Percentiles rank a stretch among this genome's conserved stretches.
Conservation (phyloP, 2,888 invertebrate genomes). For the Yponomeuta malinellus region DNA sequence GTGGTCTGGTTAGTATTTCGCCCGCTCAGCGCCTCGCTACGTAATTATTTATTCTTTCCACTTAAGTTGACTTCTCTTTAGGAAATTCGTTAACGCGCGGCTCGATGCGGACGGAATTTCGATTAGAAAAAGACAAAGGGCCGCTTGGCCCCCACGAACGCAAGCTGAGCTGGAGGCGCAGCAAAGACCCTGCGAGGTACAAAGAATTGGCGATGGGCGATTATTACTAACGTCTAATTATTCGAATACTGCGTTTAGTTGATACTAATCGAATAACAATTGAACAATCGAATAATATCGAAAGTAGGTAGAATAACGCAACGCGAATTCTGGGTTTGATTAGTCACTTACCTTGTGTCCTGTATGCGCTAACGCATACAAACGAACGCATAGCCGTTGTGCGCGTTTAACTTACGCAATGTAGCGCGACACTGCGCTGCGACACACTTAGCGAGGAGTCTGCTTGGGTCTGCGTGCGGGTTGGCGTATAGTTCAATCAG, state of each 20-base stretch:
- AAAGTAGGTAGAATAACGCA: too few species aligned
- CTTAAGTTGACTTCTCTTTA: constrained; percentile 40
- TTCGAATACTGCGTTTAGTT: background rate
- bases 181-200: constrained; percentile 24
- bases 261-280: background rate
- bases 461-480: too few species aligned
- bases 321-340: too few species aligned
- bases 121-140: constrained; percentile 67
- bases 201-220: background rate
- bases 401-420: too few species aligned
- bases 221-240: too few species aligned
- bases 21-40: background rate
- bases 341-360: too few species aligned
- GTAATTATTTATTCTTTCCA: constrained; percentile 46
- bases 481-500: too few species aligned
- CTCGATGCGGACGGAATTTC: constrained; percentile 51
- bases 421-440: too few species aligned
- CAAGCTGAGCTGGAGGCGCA: constrained; percentile 24
- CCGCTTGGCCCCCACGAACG: constrained; percentile 30
- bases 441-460: too few species aligned
- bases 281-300: too few species aligned
- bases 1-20: background rate
- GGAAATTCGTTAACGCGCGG: constrained; percentile 46
- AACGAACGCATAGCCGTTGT: too few species aligned
- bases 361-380: too few species aligned